Evolutionary conservation across 2,888 invertebrate species (phyloP).

Genomic region (Chymomyza fuscimana): DNA sequence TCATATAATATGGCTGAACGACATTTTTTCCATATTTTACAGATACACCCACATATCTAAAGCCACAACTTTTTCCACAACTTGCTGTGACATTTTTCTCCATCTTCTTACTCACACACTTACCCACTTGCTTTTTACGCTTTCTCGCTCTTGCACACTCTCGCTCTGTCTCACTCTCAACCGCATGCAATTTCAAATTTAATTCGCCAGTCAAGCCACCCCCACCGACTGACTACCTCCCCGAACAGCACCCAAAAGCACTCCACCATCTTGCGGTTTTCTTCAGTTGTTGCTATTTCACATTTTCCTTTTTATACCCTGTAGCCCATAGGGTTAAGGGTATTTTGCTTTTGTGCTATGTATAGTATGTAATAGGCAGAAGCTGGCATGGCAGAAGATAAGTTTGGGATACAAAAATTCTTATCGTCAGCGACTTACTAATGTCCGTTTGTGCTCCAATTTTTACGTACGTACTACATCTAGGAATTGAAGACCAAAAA

Average conservation of each 20-base stretch:
- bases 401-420: too few species aligned
- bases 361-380: too few species aligned
- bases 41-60: conserved; percentile 41
- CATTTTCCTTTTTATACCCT: conserved; percentile 1
- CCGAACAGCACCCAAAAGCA: conserved; percentile 32
- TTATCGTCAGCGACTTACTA: too few species aligned
- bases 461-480: too few species aligned
- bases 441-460: too few species aligned
- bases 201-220: conserved; percentile 63
- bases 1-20: conserved; percentile 43
- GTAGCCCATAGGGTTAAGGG: too few species aligned
- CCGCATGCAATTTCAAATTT: conserved; percentile 68
- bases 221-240: conserved; percentile 10
- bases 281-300: conserved; percentile 41
- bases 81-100: conserved; percentile 58
- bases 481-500: too few species aligned
- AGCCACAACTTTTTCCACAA: conserved; percentile 61
- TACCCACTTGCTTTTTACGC: conserved; percentile 8
- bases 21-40: conserved; percentile 68
- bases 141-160: conserved; percentile 8
- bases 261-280: conserved; percentile 64
- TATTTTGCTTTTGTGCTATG: too few species aligned
- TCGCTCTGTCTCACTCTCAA: conserved; percentile 23
- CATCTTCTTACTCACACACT: not conserved
- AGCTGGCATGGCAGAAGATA: too few species aligned